Conservation (phyloP, 2,797 vertebrate species). For the Coracias cyanogaster region DNA sequence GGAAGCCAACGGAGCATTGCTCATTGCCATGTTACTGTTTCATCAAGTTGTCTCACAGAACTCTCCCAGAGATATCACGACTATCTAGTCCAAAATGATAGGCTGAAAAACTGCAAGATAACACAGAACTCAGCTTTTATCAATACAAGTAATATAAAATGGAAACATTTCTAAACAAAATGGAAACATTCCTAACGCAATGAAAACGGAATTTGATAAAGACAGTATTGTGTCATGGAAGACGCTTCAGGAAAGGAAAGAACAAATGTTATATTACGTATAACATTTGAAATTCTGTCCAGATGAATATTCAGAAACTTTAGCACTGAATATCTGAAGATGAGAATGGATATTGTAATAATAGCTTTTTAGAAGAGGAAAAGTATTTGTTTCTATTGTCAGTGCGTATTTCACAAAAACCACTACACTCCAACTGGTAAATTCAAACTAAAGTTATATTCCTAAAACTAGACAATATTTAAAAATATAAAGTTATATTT, state of each 20-base stretch:
- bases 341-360: background rate
- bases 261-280: background rate
- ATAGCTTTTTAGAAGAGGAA: background rate
- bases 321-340: background rate
- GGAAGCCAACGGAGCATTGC: background rate
- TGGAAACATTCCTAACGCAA: background rate
- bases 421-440: background rate
- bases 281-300: background rate
- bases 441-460: background rate
- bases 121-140: background rate
- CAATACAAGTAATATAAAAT: background rate
- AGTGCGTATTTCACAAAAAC: background rate
- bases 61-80: background rate
- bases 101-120: background rate
- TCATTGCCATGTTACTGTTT: background rate
- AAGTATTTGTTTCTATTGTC: background rate
- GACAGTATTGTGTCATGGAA: background rate
- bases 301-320: background rate
- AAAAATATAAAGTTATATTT: background rate
- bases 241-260: background rate
- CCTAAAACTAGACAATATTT: background rate
- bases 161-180: background rate
- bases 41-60: background rate
- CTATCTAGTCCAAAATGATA: background rate
- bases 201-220: background rate